Conservation (phyloP, 2,797 vertebrate species). For the Dallia pectoralis region DNA sequence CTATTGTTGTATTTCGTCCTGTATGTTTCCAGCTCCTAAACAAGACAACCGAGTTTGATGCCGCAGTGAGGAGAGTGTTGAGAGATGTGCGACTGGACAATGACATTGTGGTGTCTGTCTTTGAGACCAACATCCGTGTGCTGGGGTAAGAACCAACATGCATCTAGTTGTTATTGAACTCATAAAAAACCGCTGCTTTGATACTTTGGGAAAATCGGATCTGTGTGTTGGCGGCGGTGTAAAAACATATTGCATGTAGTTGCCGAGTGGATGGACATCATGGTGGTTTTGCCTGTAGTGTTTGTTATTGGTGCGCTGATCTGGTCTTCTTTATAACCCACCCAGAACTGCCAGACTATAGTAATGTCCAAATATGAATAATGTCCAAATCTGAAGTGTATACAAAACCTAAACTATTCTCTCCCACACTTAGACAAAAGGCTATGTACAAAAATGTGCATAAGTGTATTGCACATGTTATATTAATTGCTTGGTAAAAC, state of each 20-base stretch:
- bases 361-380: no score
- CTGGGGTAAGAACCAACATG: conserved; percentile 84
- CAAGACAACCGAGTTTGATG: conserved; percentile 96
- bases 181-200: no score
- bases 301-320: not conserved
- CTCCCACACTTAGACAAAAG: no score
- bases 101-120: conserved; percentile 97
- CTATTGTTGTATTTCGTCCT: not conserved
- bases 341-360: no score
- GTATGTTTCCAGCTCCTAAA: conserved; percentile 84
- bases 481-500: no score
- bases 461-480: no score
- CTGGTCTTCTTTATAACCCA: no score
- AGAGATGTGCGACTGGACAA: conserved; percentile 96
- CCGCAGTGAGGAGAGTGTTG: conserved; percentile 92
- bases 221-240: not conserved
- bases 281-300: not conserved
- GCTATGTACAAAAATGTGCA: no score
- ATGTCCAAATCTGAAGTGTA: no score
- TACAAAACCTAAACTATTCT: no score
- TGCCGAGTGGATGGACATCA: not conserved
- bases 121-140: conserved; percentile 98
- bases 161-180: not conserved
- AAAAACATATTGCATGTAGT: not conserved
- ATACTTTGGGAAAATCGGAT: no score